Base-by-base conservation (phyloP, 1,140 invertebrate genomes). In the Vanessa atalanta region DNA sequence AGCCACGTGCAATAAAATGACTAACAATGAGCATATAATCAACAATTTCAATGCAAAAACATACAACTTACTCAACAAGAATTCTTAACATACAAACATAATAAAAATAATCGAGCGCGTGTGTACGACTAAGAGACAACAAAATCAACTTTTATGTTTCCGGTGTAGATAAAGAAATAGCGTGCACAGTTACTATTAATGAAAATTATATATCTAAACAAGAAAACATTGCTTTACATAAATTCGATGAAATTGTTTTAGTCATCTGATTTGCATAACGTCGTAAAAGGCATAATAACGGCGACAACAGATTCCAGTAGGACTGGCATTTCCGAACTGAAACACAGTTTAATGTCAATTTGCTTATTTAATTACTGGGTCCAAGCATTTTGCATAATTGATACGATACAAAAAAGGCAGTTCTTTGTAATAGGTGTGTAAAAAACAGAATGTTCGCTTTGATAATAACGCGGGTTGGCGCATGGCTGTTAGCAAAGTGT, bases 391-490 rank as follows among this genome's bases (percentile, higher is more conserved):
- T 73, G 72, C 68, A 70, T 68, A 77, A 73, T 68, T 55, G 63
- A 43, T 53, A 48, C 55, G 60, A 70, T 43, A 74, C n/a, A 76
- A 67, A 71, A 77, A 76, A 72, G 66, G 61, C 43, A 53, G 15
- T 69, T 69, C 66, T 60, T 23, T 26, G 60, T 68, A 72, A 67
- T 67, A 60, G 20, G 23, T 23, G 53, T 61, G 31, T 26, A 60
- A 77, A 78, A 80, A 76, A 65, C 23, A 61, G 26, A 26, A 61
- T 37, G 31, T 61, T 31, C 26, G 14, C 77, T 84, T 82, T 82
- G 80, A 77, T 74, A 67, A 3, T n/a, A 66, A 75, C 82, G 78
- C 37, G 23, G 50, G 72, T 31, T 43, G 63, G 60, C 65, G 68
- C 68, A 47, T 57, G 13, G 23, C 14, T 47, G 48, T 71, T 51